Conservation (phyloP, 2,888 invertebrate species). For the Nezara viridula region DNA sequence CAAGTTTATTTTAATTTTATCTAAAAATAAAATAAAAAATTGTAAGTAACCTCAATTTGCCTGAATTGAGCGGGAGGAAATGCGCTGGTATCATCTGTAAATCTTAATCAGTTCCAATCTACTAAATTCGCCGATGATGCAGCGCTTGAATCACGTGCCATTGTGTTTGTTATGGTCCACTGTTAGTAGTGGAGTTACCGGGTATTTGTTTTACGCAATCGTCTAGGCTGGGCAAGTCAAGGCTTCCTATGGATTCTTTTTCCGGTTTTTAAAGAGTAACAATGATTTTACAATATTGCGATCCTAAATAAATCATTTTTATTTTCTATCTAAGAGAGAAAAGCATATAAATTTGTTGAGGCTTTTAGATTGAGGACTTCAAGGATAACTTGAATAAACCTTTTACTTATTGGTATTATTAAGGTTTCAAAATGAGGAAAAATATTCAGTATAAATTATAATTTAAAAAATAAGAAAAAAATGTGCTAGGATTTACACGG, state of each 20-base stretch:
- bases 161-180: conserved; percentile 24
- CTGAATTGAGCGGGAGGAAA: conserved; percentile 4
- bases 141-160: conserved; percentile 24
- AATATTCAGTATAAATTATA: too few species aligned
- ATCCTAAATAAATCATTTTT: neutral
- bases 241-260: neutral
- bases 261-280: neutral
- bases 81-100: neutral
- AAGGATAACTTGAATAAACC: too few species aligned
- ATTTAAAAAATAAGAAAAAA: too few species aligned
- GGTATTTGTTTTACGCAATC: neutral
- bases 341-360: too few species aligned
- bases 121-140: conserved; percentile 28
- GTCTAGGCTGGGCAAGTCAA: neutral
- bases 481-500: too few species aligned
- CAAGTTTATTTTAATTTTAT: neutral
- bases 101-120: conserved; percentile 31
- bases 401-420: too few species aligned
- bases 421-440: too few species aligned
- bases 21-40: neutral
- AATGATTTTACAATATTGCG: neutral
- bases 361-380: too few species aligned
- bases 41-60: neutral
- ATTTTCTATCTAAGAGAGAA: neutral
- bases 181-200: neutral